phyloP scores from a whole-genome alignment of 2,888 invertebrate genomes.

The Spicauda simplicius region DNA sequence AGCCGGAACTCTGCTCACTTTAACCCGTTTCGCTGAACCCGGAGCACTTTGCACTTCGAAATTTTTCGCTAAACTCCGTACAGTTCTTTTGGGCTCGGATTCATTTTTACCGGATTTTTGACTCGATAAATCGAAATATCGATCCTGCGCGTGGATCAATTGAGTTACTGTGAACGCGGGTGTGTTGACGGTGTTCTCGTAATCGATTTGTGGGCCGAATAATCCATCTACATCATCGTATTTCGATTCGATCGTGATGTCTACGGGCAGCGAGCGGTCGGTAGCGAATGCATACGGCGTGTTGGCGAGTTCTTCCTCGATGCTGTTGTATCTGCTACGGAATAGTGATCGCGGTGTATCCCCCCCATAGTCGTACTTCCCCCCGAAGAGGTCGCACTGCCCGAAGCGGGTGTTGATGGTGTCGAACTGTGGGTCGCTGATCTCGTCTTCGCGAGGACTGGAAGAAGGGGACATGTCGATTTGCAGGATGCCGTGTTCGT shows the following conservation, averaged over 20 bases:
- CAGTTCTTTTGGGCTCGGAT: slow-evolving; percentile 37
- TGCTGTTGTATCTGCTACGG: slow-evolving; percentile 78
- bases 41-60: slow-evolving; percentile 58
- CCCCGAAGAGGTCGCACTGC: slow-evolving; percentile 76
- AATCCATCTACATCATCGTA: slow-evolving; percentile 51
- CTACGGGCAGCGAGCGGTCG: slow-evolving; percentile 61
- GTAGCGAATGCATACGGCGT: slow-evolving; percentile 81
- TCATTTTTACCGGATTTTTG: slow-evolving; percentile 44
- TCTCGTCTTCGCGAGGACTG: slow-evolving; percentile 51
- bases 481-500: slow-evolving; percentile 77
- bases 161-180: slow-evolving; percentile 77
- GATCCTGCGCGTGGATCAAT: slow-evolving; percentile 76
- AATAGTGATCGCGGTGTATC: slow-evolving; percentile 69
- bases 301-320: slow-evolving; percentile 79
- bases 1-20: slow-evolving; percentile 47
- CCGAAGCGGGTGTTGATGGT: slow-evolving; percentile 76
- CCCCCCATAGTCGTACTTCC: slow-evolving; percentile 66
- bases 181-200: slow-evolving; percentile 24
- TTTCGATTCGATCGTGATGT: slow-evolving; percentile 67
- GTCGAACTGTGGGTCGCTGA: slow-evolving; percentile 66
- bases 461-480: slow-evolving; percentile 75
- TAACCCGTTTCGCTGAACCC: slow-evolving; percentile 49
- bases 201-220: slow-evolving; percentile 68
- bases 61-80: slow-evolving; percentile 45
- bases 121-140: slow-evolving; percentile 73